Base-by-base conservation (phyloP, 1,140 invertebrate species). In the Aphaenogaster floridana region DNA sequence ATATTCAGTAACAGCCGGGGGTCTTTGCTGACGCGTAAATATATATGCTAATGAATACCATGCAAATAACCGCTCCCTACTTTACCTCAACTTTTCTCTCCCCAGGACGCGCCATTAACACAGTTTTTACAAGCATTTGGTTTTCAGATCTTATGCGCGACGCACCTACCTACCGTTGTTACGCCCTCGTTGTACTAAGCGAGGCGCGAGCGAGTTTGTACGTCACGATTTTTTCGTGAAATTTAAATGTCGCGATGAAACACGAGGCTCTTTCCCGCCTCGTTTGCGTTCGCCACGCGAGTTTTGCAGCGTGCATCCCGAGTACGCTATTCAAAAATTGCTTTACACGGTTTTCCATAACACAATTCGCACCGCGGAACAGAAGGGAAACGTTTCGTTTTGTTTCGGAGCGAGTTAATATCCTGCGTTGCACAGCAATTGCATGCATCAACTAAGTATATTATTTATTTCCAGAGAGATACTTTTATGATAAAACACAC, bases 21-120 rank as follows among this genome's bases (percentile, higher is more conserved):
- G 80, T 61, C 68, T 84, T 84, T 84, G 69, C 69, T 61, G 69
- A 84, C 69, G 80, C 80, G 80, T 84, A 84, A 84, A 84, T 84
- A 84, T 84, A 84, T 84, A 84, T 84, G 80, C 80, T 84, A 84
- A 84, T 84, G 80, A 84, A 74, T 84, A 84, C 54, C 80, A 74
- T 84, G 80, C 80, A 84, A 84, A 84, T 84, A 84, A 76, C 54
- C 54, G 68, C 28, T 61, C 21, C 36, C 69, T 63, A 74, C 68
- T 74, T 72, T 72, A 39, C 34, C 68, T 83, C 68, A 71, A 81
- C 79, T 69, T 69, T 17, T 80, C 78, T 61, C 79, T 57, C 17
- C 39, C 42, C 28, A 57, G 52, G 54, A 71, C 80, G 69, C 42
- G 42, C 80, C 80, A 84, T 84, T 84, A 61, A 84, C 80, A 84